A percentile compares a stretch with the other conserved stretches of the same genome.
Evolutionary conservation across 2,888 invertebrate genomes (phyloP).

Genomic region (Sminthurides aquaticus): DNA sequence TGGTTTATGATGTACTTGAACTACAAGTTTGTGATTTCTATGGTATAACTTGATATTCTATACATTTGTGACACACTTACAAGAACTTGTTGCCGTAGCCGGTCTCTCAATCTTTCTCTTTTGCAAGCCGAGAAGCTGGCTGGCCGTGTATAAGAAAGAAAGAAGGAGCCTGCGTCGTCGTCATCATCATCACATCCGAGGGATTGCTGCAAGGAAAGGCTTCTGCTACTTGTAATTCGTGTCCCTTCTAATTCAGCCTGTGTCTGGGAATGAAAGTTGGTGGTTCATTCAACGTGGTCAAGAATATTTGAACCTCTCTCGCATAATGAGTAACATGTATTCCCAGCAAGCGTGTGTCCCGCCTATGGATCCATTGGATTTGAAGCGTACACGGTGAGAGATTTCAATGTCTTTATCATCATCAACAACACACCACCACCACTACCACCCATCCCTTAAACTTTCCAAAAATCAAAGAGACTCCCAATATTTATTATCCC

Average conservation of each 20-base stretch:
- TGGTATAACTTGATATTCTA: slow-evolving; percentile 7
- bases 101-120: slow-evolving; percentile 2
- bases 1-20: slow-evolving; percentile 7
- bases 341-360: background rate
- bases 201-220: too few relatives aligned
- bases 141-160: background rate
- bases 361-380: background rate
- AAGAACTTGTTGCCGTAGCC: background rate
- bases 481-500: background rate
- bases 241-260: background rate
- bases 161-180: too few relatives aligned
- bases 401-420: background rate
- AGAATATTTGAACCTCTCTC: background rate
- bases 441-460: background rate
- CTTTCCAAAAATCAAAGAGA: background rate
- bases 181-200: too few relatives aligned
- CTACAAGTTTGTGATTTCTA: slow-evolving; percentile 9
- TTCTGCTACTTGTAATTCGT: too few relatives aligned
- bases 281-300: background rate
- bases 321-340: background rate
- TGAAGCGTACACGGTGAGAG: background rate
- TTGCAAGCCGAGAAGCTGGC: background rate
- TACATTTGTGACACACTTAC: slow-evolving; percentile 5
- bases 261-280: background rate
- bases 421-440: background rate